phyloP scores from a whole-genome alignment of 2,797 vertebrate genomes.

The Podarcis siculus region DNA sequence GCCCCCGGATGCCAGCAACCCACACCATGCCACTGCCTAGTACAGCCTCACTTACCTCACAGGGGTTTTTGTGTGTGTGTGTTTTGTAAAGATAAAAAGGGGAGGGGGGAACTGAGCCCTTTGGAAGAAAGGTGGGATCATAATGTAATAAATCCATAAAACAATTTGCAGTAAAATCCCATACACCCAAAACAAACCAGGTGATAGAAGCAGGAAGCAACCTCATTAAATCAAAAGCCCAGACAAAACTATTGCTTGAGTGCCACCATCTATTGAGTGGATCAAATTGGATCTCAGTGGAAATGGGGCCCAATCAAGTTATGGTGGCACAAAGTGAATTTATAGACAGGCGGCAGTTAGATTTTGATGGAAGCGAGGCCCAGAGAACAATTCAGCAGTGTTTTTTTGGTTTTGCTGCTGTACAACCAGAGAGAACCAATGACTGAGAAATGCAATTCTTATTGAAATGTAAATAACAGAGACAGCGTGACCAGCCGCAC shows the following conservation, averaged over 20 bases:
- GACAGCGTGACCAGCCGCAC: not conserved
- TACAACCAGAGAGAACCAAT: conserved; percentile 45
- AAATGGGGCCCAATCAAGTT: conserved; percentile 12
- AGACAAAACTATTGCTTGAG: not conserved
- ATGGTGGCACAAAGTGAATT: conserved; percentile 14
- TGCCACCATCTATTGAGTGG: not conserved
- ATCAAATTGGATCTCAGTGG: conserved; percentile 12
- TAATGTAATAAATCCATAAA: not conserved
- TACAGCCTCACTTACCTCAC: not conserved
- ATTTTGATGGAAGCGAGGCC: not conserved
- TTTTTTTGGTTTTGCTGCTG: conserved; percentile 23
- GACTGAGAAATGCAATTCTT: not conserved
- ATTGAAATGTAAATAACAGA: conserved; percentile 18
- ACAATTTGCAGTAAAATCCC: not conserved
- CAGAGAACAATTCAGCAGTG: not conserved
- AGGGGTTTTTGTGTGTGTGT: not conserved
- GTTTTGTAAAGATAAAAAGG: not conserved
- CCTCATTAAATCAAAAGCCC: not conserved
- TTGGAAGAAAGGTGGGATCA: not conserved
- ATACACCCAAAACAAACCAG: not conserved
- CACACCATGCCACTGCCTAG: too few relatives aligned
- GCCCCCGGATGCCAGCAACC: too few relatives aligned
- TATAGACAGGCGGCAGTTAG: conserved; percentile 1
- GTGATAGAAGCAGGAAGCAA: not conserved
- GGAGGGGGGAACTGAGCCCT: not conserved